Percentiles rank a stretch among this genome's conserved stretches.
Evolutionary conservation across 2,113 vertebrate species (phyloP).

Genomic region (Scalopus aquaticus): DNA sequence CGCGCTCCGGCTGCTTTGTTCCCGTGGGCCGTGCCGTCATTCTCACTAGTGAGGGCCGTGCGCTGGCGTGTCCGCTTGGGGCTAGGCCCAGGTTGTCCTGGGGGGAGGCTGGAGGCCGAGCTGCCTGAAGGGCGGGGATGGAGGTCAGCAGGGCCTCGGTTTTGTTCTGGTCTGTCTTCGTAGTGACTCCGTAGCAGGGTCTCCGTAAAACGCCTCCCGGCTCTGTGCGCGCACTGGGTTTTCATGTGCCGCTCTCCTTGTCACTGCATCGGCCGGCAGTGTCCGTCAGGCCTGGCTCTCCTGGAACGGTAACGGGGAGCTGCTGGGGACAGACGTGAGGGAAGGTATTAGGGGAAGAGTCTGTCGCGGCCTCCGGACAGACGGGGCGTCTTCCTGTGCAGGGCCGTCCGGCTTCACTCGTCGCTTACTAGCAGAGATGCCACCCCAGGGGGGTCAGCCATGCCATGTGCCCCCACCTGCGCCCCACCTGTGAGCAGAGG

Average conservation of each 20-base stretch:
- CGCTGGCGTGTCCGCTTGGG: no score
- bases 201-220: not conserved
- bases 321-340: not conserved
- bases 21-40: not conserved
- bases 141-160: no score
- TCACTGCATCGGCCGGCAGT: not conserved
- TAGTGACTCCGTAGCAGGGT: not conserved
- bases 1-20: not conserved
- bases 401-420: not conserved
- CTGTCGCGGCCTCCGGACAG: not conserved
- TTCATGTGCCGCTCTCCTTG: not conserved
- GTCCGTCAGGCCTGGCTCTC: not conserved
- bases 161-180: not conserved
- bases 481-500: no score
- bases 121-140: not conserved
- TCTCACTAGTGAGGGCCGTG: not conserved
- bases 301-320: not conserved
- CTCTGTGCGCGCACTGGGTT: not conserved
- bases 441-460: not conserved
- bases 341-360: not conserved
- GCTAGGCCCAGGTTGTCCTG: no score
- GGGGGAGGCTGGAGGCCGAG: not conserved
- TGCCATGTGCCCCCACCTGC: fast-evolving
- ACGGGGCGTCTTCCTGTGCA: no score
- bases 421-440: not conserved